Base-by-base conservation (phyloP, 1,140 invertebrate genomes). In the Diorhabda carinulata region DNA sequence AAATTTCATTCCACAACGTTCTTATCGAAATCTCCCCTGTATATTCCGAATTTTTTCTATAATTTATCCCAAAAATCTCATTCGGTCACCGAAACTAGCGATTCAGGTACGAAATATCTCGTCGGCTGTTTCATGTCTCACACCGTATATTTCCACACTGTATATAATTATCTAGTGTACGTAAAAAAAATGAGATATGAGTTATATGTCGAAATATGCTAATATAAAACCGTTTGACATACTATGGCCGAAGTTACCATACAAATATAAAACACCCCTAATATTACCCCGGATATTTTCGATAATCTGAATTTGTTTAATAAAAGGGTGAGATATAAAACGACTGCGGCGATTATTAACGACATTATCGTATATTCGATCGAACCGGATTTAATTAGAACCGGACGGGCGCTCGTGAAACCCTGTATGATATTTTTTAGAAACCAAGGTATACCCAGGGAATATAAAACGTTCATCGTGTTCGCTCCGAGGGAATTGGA, bases 401-500 rank as follows among this genome's bases (percentile, higher is more conserved):
- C 82, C 25, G 76, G 81, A 0, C 81, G 73, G 1, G 77, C 66
- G 2, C 82, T 72, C n/a, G 84, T 77, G 0, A 71, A 79, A 1
- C 84, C 80, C 8, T 86, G 81, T 57, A 87, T 82, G 58, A 90
- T 78, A 3, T 88, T 89, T 73, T 89, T 92, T 58, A 94, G 89
- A 3, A 92, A 86, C 93, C 93, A 96, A 0, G 93, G 93, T 8
- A 94, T 75, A 2, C 92, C 92, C 7, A 95, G 81, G n/a, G 92
- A 94, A n/a, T 95, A 83, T 1, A 95, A 78, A 64, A 95, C 93
- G 67, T 94, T 92, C 75, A 96, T 82, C 0, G 92, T 93, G 74
- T 95, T 95, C 0, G 92, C 91, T 0, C 93, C 93, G 4, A 95
- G 78, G 0, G 92, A 90, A 74, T 95, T 95, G 5, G 91, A 93